Base-by-base conservation (phyloP, 37 sponge, comb jelly and placozoan species). In the Mnemiopsis leidyi region DNA sequence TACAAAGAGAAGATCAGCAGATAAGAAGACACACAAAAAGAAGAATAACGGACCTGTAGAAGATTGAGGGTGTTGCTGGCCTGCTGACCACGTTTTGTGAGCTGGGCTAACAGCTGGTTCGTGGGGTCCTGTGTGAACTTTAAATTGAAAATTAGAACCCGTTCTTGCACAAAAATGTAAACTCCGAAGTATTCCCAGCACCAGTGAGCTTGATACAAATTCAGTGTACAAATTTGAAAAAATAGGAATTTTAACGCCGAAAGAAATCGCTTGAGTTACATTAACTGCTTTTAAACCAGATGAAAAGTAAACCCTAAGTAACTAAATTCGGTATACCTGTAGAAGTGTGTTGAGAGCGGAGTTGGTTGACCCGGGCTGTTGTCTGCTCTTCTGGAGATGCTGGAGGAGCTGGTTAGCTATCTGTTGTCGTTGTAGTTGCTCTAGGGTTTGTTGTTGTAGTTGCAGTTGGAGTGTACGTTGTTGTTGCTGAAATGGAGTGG, bases 371-470 rank as follows among this genome's bases (percentile, higher is more conserved):
- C n/a, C 36, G 61, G 90, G 90, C 36, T 85, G 90, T 3, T 38
- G 40, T 85, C 90, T 85, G 36, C 90, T 85, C 61, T 85, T 85
- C 90, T 85, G 90, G 23, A 85, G 90, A 38, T 85, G 90, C 48
- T 85, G 90, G 25, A 85, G 48, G 61, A 85, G 90, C 26, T 85
- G 90, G 61, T 85, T 85, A 39, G 90, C 90, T 38, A 85, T 85
- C 29, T 85, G 90, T 23, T 85, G 90, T 40, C 90, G 90, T 40
- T 85, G 90, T 18, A 85, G 26, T 61, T 85, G 90, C 30, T 85
- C 90, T 61, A 85, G 48, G 1, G 90, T 85, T 25, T 85, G 90
- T 28, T 85, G 90, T 29, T 85, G 90, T 61, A 85, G 90, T 39
- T 85, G 90, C 29, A 85, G 90, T 39, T 85, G 90, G 26, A 85